Evolutionary conservation across 2,113 vertebrate genomes (phyloP), one percentile per base, ranked within the genome.

Genomic region (Ceyx margarethae): DNA sequence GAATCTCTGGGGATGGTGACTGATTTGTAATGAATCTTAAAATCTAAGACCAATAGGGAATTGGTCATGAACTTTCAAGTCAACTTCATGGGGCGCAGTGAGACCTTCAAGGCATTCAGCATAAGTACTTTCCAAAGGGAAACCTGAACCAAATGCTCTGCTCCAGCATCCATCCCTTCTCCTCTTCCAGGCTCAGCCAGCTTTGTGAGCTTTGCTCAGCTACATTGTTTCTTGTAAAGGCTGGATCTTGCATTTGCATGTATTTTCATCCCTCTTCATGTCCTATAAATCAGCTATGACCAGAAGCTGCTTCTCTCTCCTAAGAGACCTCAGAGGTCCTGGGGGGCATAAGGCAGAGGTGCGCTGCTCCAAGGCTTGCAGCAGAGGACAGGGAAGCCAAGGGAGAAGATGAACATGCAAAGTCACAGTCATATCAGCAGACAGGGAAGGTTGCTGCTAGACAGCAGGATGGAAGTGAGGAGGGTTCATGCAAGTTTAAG

Each of bases 401-500:
- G 43, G 57, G 64, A 74, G 43, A 54, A 60, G 81, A 31, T 43
- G 57, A 83, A 71, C 62, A 37, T 21, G n/a, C 31, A 74, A 42
- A 62, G 43, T 62, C 67, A 72, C 0, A 0, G 71, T 62, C 58
- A 54, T 78, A 79, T 66, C 66, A 73, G 46, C 74, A 73, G 58
- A 46, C 2, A 14, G 31, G 50, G 35, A 72, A 53, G 53, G 42
- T 53, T 3, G 2, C 51, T 78, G 46, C 58, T n/a, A 33, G 8
- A 60, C 85, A 76, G 69, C 0, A 0, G 33, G 66, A 45, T 72
- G 35, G 50, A n/a, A 79, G 53, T 28, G 64, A 69, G 54, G 43
- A 73, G 25, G 40, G 26, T 69, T 89, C 42, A 13, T 75, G 50
- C 26, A 93, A 90, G 67, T 88, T 92, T 81, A 73, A 76, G 50